Conservation (phyloP, 2,797 vertebrate genomes). For the Petrocephalus sullivani region DNA sequence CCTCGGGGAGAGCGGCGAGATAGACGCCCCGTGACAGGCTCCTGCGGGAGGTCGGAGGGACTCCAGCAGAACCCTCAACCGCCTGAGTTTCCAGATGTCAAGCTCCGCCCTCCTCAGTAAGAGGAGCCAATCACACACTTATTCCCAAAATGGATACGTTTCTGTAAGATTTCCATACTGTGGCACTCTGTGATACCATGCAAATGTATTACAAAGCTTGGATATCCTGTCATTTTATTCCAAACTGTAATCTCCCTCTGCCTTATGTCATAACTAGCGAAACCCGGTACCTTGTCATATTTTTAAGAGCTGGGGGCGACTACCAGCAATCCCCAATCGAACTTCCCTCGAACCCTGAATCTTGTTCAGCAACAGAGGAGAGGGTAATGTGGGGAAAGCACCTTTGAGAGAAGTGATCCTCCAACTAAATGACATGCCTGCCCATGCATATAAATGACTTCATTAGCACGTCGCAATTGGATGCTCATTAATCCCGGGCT, state of each 20-base stretch:
- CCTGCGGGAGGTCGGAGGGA: conserved; percentile 31
- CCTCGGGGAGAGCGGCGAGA: conserved; percentile 32
- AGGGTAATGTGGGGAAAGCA: neutral
- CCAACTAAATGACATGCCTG: conserved; percentile 32
- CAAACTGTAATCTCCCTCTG: neutral
- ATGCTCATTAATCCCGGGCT: conserved; percentile 45
- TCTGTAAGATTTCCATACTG: neutral
- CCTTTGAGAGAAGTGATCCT: neutral
- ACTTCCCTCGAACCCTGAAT: neutral
- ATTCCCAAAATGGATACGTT: neutral
- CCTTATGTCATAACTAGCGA: neutral
- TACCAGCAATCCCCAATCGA: neutral
- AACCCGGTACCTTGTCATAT: no score
- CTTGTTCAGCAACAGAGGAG: neutral
- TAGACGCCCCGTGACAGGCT: conserved; percentile 39
- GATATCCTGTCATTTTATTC: neutral
- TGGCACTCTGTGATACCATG: neutral
- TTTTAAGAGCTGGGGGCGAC: neutral
- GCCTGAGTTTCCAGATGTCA: conserved; percentile 46
- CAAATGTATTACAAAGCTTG: neutral
- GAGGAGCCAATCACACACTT: neutral
- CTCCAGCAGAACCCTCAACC: conserved; percentile 29
- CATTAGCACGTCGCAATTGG: conserved; percentile 42
- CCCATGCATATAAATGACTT: conserved; percentile 55
- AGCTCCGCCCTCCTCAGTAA: conserved; percentile 21